Evolutionary conservation across 2,797 vertebrate genomes (phyloP).

Genomic region (Arctocebus calabarensis): DNA sequence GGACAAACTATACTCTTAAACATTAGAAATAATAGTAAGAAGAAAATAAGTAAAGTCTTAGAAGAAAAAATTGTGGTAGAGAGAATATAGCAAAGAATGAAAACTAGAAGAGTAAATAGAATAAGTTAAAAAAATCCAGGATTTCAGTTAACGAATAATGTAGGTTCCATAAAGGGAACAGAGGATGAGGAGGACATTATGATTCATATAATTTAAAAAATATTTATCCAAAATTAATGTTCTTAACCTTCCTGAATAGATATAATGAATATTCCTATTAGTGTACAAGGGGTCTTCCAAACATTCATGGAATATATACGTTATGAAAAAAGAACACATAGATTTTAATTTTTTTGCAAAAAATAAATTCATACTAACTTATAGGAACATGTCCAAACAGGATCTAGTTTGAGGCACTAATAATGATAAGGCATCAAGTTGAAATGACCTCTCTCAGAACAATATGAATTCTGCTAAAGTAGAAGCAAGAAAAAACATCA

Average conservation of each 20-base stretch:
- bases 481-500: no score
- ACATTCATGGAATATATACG: no score
- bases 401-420: no score
- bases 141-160: background rate
- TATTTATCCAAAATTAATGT: background rate
- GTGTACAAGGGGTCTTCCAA: background rate
- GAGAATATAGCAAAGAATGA: background rate
- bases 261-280: background rate
- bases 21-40: background rate
- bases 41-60: background rate
- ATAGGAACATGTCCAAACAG: no score
- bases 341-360: no score
- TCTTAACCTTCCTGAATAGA: background rate
- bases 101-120: background rate
- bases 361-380: no score
- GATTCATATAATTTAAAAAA: background rate
- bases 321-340: background rate
- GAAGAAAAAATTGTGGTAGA: background rate
- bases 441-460: no score
- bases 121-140: background rate
- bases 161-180: background rate
- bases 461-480: no score
- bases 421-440: no score
- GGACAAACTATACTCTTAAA: background rate
- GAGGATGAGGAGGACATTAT: background rate